Evolutionary conservation across 2,888 invertebrate species (phyloP), one percentile per base, ranked within the genome.

Genomic region (Chironomus tentans): DNA sequence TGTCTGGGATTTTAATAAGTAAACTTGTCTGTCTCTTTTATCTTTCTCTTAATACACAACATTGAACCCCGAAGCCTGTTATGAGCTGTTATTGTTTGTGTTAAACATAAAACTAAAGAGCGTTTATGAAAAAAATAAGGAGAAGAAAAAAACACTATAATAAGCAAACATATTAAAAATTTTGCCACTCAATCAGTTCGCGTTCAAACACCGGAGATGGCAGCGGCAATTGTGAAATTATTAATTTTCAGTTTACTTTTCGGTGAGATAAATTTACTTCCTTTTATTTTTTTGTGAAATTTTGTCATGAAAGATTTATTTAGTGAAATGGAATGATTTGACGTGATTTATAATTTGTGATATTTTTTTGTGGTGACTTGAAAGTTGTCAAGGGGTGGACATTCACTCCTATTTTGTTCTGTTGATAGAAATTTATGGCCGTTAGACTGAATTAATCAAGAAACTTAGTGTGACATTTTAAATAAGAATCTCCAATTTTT

Each of bases 121-220:
- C 38, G 38, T 38, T 38, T 38, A 10, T 10, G 4, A 56, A 56
- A 4, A 18, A 56, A 15, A 6, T 13, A 50, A 15, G 15, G 4
- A n/a, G 15, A 50, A 50, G 13, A 50, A 18, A 56, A 56, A 50
- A 15, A 6, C 18, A 56, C 38, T 38, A 38, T 38, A 38, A 38
- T 38, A 38, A 38, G 38, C 38, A 38, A 38, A 38, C 38, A 38
- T 38, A 38, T 38, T 38, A 38, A 38, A 69, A 48, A 13, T 48
- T 70, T 50, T 50, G 70, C 70, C 48, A 70, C 18, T 70, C 50
- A 50, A 24, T 70, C 70, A 70, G 70, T 70, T 70, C 48, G 50
- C 70, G 28, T 70, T 70, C 12, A 56, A 70, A 70, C 70, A 24
- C 18, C 48, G 56, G 22, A 56, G 56, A 70, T 70, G 70, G 22